Base-by-base conservation (phyloP, 2,113 vertebrate species). In the Blennius ocellaris region DNA sequence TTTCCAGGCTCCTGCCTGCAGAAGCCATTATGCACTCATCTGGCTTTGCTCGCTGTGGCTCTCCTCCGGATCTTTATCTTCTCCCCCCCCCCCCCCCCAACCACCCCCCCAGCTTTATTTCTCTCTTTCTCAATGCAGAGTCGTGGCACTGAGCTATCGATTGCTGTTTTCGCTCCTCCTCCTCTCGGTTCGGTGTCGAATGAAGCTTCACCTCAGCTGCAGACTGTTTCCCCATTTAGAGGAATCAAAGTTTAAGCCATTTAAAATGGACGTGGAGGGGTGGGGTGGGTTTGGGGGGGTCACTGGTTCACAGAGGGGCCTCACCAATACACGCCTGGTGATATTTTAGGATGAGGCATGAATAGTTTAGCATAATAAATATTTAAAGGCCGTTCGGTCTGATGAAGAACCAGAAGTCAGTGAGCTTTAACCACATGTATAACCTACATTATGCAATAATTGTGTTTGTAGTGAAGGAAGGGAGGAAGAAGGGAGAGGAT, bases 111-210 rank as follows among this genome's bases (percentile, higher is more conserved):
- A n/a, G n/a, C n/a, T n/a, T 17, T 40, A 2, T 50, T n/a, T 67
- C 69, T 69, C 44, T 53, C 67, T 52, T 12, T 71, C 67, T 75
- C 67, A 82, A 85, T 56, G 64, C 83, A 71, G 69, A 60, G 48
- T 52, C 76, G 73, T 76, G 75, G 57, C 59, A 74, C 52, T 47
- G 8, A 76, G 78, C 65, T 86, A 87, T 92, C 59, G 88, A 89
- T 92, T 87, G 73, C 43, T 73, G 48, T 45, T 83, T 70, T 73
- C 63, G 45, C 68, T 54, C 73, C 53, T 55, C 57, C 1, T 62
- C 58, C 21, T 62, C 49, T 16, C 71, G 76, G 81, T 60, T 49
- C 61, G 56, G 62, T 57, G 69, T 50, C 87, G 71, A 84, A 68
- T 84, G 62, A 73, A 84, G 62, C 61, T 49, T 6, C 53, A 67